Base-by-base conservation (phyloP, 2,888 invertebrate species). In the Lithosia quadra region DNA sequence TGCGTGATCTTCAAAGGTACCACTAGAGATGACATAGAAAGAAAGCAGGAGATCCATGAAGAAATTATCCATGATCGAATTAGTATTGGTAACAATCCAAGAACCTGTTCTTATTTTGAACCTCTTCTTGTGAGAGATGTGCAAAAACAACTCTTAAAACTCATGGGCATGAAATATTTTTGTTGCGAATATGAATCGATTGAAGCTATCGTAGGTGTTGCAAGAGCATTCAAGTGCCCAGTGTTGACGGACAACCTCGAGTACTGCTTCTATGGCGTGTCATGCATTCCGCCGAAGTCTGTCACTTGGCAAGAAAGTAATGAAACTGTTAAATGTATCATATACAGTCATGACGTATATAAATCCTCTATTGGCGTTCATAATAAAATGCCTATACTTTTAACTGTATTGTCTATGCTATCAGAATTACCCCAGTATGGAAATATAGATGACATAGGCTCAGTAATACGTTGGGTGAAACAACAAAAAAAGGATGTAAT, bases 201-300 rank as follows among this genome's bases (percentile, higher is more conserved):
- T 53, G 82, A 79, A 70, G 75, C 76, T 0, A 75, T 87, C 5
- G 59, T 86, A 1, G 76, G 70, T 34, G 65, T 83, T 1, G 83
- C 85, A 15, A 80, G 70, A 65, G 72, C 74, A 59, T 73, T 77
- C 9, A 72, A 78, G 8, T 85, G 82, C 63, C 84, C 86, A 9
- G 77, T 87, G 13, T 34, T 87, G n/a, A 87, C 84, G 0, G 69
- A 77, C 34, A 79, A 80, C 15, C 34, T 83, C 21, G 86, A 86
- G 53, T 83, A 82, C 57, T 76, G 77, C 58, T 71, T 86, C 22
- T 80, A 74, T 49, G 74, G 77, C 21, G 76, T 80, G 11, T 75
- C 81, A 0, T 81, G 81, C 43, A 76, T 81, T 28, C 63, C 61
- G 34, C 57, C 61, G 0, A 63, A 71, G 49, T 71, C 71, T 18